Evolutionary conservation across 2,113 vertebrate species (phyloP).

Genomic region (Pituophis catenifer): DNA sequence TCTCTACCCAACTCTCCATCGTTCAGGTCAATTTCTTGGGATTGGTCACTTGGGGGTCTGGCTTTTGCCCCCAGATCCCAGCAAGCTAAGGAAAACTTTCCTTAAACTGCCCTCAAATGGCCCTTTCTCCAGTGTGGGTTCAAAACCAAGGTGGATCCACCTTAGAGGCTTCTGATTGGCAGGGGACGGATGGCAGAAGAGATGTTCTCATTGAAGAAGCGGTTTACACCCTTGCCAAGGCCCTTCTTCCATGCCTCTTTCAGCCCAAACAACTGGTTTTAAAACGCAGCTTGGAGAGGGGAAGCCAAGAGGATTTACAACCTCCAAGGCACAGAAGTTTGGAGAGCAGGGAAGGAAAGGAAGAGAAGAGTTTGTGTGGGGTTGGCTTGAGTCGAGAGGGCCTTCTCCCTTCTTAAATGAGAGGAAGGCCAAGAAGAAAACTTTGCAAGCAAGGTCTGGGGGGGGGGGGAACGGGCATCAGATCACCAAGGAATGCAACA

Average conservation of each 20-base stretch:
- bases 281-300: background rate
- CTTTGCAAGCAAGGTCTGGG: too few relatives aligned
- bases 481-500: background rate
- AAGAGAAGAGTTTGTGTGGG: too few relatives aligned
- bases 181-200: background rate
- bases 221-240: background rate
- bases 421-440: background rate
- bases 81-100: slow-evolving; percentile 81
- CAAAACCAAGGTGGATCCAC: background rate
- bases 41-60: slow-evolving; percentile 31
- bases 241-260: background rate
- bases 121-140: slow-evolving; percentile 69
- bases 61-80: slow-evolving; percentile 83
- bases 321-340: slow-evolving; percentile 67
- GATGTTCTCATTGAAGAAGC: background rate
- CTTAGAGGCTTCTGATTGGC: background rate
- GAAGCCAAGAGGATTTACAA: background rate
- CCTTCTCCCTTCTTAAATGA: background rate
- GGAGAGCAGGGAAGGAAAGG: rapidly evolving
- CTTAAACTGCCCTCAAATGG: slow-evolving; percentile 78
- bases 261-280: background rate
- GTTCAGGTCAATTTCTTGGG: slow-evolving; percentile 72
- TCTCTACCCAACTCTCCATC: slow-evolving; percentile 76
- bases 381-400: too few relatives aligned
- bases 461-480: background rate